Percentiles rank a stretch among this genome's conserved stretches.
Conservation (phyloP, 2,797 vertebrate genomes). For the Gouania willdenowi region DNA sequence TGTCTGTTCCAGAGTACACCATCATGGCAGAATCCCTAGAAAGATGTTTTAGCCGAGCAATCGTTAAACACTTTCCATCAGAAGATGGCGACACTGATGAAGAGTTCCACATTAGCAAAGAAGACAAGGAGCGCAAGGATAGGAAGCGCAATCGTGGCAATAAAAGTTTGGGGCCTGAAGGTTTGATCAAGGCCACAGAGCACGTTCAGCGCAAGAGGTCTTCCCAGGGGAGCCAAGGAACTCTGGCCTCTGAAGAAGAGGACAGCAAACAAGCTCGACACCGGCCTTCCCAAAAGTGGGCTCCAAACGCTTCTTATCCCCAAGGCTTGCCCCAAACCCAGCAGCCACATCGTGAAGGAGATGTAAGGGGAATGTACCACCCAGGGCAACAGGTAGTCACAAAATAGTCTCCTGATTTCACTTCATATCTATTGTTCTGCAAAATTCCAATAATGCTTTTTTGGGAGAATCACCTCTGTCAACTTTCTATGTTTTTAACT, state of each 20-base stretch:
- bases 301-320: constrained; percentile 62
- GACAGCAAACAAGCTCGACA: constrained; percentile 38
- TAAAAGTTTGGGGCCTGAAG: constrained; percentile 76
- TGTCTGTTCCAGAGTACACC: constrained; percentile 83
- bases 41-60: constrained; percentile 90
- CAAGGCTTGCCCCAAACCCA: constrained; percentile 61
- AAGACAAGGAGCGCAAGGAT: constrained; percentile 86
- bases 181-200: constrained; percentile 71
- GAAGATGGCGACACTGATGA: constrained; percentile 96
- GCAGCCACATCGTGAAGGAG: constrained; percentile 60
- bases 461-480: too few relatives aligned
- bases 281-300: constrained; percentile 53
- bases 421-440: too few relatives aligned
- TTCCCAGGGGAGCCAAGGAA: constrained; percentile 62
- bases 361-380: constrained; percentile 66
- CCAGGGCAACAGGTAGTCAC: constrained; percentile 67
- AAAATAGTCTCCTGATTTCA: background rate
- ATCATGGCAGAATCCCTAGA: constrained; percentile 96
- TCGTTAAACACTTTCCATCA: constrained; percentile 93
- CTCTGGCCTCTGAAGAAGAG: constrained; percentile 54
- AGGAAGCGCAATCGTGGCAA: constrained; percentile 81
- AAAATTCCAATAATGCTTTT: too few relatives aligned
- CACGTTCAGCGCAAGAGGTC: constrained; percentile 77
- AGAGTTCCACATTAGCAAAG: constrained; percentile 87
- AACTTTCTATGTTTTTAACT: too few relatives aligned